These are phyloP conservation scores for Vulpes vulpes DNA, from an alignment of 2,113 vertebrate species.

Conservation along the genomic window DNA sequence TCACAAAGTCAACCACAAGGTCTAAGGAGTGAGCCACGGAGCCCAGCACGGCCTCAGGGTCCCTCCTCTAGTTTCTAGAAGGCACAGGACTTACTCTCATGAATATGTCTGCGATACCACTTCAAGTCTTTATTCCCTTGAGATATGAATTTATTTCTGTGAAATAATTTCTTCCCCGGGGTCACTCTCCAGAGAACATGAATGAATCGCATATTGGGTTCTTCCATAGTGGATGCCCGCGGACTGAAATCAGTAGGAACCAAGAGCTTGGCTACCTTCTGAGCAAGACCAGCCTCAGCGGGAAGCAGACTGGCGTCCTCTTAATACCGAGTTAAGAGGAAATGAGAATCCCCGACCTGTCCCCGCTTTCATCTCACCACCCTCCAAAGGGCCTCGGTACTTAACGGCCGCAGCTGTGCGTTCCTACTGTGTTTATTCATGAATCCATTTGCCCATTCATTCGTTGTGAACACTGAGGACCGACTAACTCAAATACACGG, in stretches of 20 bases:
- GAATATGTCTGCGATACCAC: slow-evolving; percentile 23
- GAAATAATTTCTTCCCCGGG: slow-evolving; percentile 45
- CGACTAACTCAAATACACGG: not conserved
- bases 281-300: not conserved
- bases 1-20: not conserved
- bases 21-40: not conserved
- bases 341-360: not conserved
- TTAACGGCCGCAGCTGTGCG: not conserved
- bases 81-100: not conserved
- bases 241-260: not conserved
- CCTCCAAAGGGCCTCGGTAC: not conserved
- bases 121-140: slow-evolving; percentile 45
- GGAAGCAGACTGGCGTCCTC: not conserved
- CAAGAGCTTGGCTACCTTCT: not conserved
- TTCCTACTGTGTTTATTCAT: not conserved
- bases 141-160: slow-evolving; percentile 37
- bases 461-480: not conserved
- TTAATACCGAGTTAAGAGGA: not conserved
- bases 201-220: slow-evolving; percentile 35
- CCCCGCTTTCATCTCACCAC: not conserved
- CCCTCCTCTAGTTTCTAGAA: not conserved
- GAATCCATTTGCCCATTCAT: not conserved
- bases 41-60: not conserved
- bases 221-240: not conserved
- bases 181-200: slow-evolving; percentile 27